Evolutionary conservation across 2,113 vertebrate genomes (phyloP).

Genomic region (Trachemys scripta): DNA sequence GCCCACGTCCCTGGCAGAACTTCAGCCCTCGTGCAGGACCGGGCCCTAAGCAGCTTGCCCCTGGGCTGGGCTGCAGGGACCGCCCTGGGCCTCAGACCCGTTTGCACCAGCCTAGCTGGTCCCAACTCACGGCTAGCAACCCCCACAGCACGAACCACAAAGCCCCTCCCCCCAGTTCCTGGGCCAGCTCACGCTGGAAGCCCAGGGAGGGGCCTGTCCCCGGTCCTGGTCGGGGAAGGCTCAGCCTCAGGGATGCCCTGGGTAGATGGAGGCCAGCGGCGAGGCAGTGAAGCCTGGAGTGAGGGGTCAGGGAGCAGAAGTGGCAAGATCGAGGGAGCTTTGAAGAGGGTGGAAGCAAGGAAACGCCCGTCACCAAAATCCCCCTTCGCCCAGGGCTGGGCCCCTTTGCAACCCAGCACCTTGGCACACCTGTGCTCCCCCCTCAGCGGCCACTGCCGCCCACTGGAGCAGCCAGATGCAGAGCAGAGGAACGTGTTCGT

Average conservation of each 20-base stretch:
- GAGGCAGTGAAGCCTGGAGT: background rate
- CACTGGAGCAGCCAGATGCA: no score
- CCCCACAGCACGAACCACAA: no score
- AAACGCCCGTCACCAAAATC: background rate
- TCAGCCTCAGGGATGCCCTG: no score
- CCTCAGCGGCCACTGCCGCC: background rate
- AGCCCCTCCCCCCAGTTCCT: no score
- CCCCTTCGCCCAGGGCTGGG: background rate
- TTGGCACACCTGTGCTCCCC: background rate
- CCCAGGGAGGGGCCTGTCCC: no score
- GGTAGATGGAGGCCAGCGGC: no score
- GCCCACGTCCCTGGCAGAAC: background rate
- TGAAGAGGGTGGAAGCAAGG: background rate
- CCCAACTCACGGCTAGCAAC: background rate
- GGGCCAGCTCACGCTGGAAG: no score
- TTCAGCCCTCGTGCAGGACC: background rate
- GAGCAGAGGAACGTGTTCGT: no score
- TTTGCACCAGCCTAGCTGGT: background rate
- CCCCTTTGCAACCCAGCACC: background rate
- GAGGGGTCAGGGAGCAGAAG: background rate
- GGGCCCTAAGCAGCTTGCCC: background rate
- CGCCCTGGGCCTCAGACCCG: no score
- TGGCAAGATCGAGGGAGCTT: background rate
- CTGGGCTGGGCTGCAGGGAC: background rate
- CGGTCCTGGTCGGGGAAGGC: no score